Evolutionary conservation across 1,140 invertebrate genomes (phyloP).

Genomic region (Papilio aristodemus): DNA sequence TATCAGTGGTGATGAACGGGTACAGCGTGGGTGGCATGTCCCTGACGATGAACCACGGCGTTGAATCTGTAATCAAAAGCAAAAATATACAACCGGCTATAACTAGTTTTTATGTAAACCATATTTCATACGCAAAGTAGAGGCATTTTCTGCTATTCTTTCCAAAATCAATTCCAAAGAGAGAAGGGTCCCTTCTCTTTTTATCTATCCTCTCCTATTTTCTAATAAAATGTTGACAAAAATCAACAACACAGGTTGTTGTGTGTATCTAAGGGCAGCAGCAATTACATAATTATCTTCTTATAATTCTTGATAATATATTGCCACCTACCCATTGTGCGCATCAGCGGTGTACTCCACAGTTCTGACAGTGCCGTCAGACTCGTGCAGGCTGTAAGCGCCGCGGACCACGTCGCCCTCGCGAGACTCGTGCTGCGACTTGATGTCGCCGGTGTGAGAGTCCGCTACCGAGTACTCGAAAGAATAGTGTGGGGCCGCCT

Average conservation of each 20-base stretch:
- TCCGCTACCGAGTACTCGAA: conserved; percentile 64
- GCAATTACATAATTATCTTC: no score
- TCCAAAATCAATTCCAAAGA: no score
- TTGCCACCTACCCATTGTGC: conserved; percentile 56
- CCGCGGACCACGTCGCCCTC: conserved; percentile 81
- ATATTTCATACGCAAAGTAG: background rate
- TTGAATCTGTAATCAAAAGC: conserved; percentile 34
- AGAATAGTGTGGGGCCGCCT: conserved; percentile 52
- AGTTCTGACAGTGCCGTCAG: conserved; percentile 80
- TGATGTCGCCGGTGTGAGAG: conserved; percentile 79
- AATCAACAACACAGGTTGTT: no score
- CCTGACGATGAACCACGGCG: conserved; percentile 39
- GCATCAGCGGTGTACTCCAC: no score
- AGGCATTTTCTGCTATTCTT: no score
- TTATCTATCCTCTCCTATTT: no score
- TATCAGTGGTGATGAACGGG: conserved; percentile 31
- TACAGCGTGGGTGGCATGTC: conserved; percentile 33
- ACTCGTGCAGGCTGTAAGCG: conserved; percentile 78
- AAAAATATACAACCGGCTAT: background rate
- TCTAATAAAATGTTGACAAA: no score
- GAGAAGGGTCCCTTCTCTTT: no score
- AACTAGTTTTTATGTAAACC: background rate
- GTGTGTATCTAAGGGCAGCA: no score
- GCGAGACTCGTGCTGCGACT: conserved; percentile 81
- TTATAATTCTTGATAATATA: background rate